Percentiles rank a stretch among this genome's conserved stretches.
Evolutionary conservation across 2,113 vertebrate species (phyloP).

Genomic region (Cichladusa arquata): DNA sequence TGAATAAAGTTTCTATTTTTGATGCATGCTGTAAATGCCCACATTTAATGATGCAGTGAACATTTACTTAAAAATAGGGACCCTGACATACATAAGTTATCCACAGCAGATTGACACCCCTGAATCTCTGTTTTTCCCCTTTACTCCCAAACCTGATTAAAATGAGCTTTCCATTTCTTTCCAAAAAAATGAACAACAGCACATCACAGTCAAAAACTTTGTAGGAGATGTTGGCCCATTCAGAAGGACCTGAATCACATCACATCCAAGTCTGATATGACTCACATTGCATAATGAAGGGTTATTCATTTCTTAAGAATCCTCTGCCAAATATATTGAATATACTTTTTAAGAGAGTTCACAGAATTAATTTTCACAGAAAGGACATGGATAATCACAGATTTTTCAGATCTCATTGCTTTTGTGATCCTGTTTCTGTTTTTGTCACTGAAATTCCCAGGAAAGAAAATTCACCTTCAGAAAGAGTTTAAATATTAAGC

Average conservation of each 20-base stretch:
- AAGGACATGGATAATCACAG: background rate
- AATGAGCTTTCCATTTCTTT: background rate
- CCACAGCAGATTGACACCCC: constrained; percentile 48
- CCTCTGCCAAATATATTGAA: background rate
- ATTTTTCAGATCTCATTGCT: background rate
- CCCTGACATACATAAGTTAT: constrained; percentile 66
- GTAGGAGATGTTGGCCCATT: background rate
- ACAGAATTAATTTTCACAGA: constrained; percentile 15
- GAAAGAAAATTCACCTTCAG: background rate
- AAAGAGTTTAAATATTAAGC: background rate
- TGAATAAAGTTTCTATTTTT: constrained; percentile 69
- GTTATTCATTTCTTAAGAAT: background rate
- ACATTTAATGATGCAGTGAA: constrained; percentile 74
- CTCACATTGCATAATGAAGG: background rate
- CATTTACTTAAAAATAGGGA: constrained; percentile 74
- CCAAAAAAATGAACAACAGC: background rate
- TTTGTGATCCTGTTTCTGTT: background rate
- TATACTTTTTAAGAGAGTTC: background rate
- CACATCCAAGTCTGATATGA: constrained; percentile 1
- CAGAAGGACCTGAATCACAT: constrained; percentile 12
- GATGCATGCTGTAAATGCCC: constrained; percentile 66
- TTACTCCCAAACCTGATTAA: constrained; percentile 34
- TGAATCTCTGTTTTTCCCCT: constrained; percentile 24
- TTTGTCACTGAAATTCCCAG: background rate
- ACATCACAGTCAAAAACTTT: constrained; percentile 36